Conservation (phyloP, 2,113 vertebrate genomes). For the Gracilinanus agilis region DNA sequence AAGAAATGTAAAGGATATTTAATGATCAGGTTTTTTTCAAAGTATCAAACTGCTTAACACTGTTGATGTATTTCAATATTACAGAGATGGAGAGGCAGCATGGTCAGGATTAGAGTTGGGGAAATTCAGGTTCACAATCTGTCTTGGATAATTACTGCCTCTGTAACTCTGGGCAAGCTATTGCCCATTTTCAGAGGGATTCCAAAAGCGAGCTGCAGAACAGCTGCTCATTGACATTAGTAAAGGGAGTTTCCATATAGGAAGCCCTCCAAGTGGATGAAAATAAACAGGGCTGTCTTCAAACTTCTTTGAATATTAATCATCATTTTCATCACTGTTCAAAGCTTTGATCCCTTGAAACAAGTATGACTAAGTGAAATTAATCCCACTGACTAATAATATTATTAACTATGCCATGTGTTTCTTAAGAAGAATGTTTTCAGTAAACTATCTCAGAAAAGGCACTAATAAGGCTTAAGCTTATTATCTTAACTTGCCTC, state of each 20-base stretch:
- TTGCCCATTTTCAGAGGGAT: neutral
- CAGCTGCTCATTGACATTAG: neutral
- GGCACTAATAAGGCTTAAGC: neutral
- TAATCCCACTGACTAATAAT: neutral
- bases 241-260: neutral
- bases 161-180: accelerated
- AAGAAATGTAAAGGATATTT: neutral
- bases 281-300: neutral
- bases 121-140: neutral
- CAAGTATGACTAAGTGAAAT: neutral
- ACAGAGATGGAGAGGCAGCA: neutral
- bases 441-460: constrained; percentile 25
- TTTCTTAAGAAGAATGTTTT: constrained; percentile 43
- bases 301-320: neutral
- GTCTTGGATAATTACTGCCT: neutral
- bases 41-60: neutral
- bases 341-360: neutral
- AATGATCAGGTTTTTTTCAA: neutral
- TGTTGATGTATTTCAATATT: neutral
- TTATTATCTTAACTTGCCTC: constrained; percentile 35
- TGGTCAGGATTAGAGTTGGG: neutral
- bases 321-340: neutral
- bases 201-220: neutral
- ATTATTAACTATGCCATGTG: neutral
- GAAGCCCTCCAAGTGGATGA: neutral